A percentile compares a stretch with the other conserved stretches of the same genome.
Conservation (phyloP, 2,888 invertebrate genomes). For the Apamea anceps region DNA sequence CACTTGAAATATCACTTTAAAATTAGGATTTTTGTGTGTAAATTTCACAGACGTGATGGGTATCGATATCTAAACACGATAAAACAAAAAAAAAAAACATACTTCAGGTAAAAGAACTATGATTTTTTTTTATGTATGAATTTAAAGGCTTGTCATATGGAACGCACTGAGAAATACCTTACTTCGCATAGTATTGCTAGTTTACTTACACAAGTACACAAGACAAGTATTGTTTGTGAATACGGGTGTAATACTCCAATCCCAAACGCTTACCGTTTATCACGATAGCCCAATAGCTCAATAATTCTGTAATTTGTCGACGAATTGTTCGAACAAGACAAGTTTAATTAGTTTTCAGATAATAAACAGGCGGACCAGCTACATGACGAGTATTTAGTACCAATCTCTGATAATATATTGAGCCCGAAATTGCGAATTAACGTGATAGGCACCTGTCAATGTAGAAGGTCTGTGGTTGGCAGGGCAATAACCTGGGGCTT, state of each 20-base stretch:
- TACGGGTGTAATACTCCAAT: background rate
- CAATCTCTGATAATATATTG: conserved; percentile 34
- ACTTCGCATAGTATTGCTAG: too few relatives aligned
- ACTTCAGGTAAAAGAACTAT: too few relatives aligned
- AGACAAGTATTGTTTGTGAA: background rate
- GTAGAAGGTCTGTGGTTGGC: conserved; percentile 1
- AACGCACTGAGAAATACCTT: too few relatives aligned
- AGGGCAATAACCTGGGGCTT: conserved; percentile 13
- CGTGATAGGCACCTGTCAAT: conserved; percentile 51
- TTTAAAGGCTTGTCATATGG: too few relatives aligned
- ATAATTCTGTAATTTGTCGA: conserved; percentile 13
- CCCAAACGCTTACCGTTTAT: background rate
- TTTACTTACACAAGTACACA: background rate
- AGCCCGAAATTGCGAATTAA: conserved; percentile 32
- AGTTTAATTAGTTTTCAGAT: conserved; percentile 49
- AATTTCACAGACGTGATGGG: too few relatives aligned
- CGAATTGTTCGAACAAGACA: background rate
- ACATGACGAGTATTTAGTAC: conserved; percentile 13
- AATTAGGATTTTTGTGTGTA: too few relatives aligned
- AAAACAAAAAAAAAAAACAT: too few relatives aligned
- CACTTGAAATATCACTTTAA: too few relatives aligned
- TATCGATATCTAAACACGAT: too few relatives aligned
- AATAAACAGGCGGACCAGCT: background rate
- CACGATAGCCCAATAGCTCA: conserved; percentile 6
- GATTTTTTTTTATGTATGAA: too few relatives aligned